phyloP scores from a whole-genome alignment of 2,888 invertebrate species.

The Alloscopus bannaensis region DNA sequence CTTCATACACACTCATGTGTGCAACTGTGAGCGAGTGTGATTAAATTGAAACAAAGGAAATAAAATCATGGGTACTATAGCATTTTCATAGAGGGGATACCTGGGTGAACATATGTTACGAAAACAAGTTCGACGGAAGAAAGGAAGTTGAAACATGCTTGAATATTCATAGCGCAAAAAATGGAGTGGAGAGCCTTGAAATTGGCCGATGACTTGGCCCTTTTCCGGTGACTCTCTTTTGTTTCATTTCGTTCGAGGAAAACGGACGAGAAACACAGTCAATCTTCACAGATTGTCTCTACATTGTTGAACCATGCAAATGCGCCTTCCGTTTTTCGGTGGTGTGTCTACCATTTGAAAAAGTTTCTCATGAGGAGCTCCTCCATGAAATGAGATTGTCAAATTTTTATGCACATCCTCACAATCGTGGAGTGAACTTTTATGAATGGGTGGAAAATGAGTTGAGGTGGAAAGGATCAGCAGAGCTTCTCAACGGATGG shows the following conservation, averaged over 20 bases:
- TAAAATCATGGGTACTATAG: no score
- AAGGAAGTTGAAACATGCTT: constrained; percentile 48
- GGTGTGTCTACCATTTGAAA: no score
- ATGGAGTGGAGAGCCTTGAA: constrained; percentile 54
- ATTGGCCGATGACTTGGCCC: constrained; percentile 59
- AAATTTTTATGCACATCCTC: constrained; percentile 46
- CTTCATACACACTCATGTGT: no score
- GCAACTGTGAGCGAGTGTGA: no score
- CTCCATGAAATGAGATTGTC: constrained; percentile 4
- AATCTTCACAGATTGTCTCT: no score
- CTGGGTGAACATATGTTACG: constrained; percentile 50
- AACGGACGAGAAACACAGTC: no score
- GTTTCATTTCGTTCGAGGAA: no score
- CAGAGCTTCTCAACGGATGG: no score
- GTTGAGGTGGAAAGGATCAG: constrained; percentile 34
- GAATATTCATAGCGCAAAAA: constrained; percentile 47
- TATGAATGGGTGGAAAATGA: constrained; percentile 19
- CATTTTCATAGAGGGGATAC: no score
- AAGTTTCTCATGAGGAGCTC: constrained; percentile 9
- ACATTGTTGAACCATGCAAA: no score
- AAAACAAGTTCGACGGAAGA: constrained; percentile 35
- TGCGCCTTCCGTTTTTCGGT: no score
- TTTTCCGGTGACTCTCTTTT: constrained; percentile 36
- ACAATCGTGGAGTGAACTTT: constrained; percentile 1
- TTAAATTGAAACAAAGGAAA: no score